A percentile compares a stretch with the other conserved stretches of the same genome.
Evolutionary conservation across 2,113 vertebrate genomes (phyloP).

Genomic region (Mirza zaza): DNA sequence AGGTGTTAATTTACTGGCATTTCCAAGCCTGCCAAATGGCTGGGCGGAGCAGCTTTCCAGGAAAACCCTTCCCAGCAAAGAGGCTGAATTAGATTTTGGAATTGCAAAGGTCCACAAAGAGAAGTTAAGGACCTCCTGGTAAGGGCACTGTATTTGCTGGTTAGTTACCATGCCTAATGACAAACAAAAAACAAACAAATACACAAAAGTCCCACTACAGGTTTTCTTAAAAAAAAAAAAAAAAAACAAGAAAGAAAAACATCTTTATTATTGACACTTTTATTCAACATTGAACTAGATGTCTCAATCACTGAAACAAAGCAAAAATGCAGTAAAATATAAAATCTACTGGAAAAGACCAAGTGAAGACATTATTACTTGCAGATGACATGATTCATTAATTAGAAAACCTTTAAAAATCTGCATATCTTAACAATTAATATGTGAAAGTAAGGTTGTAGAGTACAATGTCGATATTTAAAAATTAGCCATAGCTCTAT

Average conservation of each 20-base stretch:
- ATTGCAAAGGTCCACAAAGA: background rate
- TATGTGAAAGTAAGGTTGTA: background rate
- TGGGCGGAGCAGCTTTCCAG: background rate
- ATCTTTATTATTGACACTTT: background rate
- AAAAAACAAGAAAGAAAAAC: background rate
- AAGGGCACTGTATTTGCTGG: background rate
- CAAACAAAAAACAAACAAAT: background rate
- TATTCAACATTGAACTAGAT: background rate
- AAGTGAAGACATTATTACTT: background rate
- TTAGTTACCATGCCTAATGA: background rate
- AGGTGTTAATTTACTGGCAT: conserved; percentile 41
- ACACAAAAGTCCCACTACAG: background rate
- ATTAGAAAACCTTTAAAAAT: background rate
- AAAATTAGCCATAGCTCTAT: background rate
- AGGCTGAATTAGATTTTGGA: background rate
- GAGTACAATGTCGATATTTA: background rate
- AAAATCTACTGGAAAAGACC: background rate
- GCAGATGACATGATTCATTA: background rate
- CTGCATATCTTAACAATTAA: background rate
- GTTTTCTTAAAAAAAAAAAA: background rate
- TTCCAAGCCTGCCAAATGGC: background rate
- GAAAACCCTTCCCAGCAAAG: background rate
- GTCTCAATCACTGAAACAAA: background rate
- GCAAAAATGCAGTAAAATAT: background rate
- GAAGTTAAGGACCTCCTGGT: background rate